These are phyloP conservation scores for Eurypyga helias DNA, from an alignment of 2,113 vertebrate genomes.

Conservation along the genomic window DNA sequence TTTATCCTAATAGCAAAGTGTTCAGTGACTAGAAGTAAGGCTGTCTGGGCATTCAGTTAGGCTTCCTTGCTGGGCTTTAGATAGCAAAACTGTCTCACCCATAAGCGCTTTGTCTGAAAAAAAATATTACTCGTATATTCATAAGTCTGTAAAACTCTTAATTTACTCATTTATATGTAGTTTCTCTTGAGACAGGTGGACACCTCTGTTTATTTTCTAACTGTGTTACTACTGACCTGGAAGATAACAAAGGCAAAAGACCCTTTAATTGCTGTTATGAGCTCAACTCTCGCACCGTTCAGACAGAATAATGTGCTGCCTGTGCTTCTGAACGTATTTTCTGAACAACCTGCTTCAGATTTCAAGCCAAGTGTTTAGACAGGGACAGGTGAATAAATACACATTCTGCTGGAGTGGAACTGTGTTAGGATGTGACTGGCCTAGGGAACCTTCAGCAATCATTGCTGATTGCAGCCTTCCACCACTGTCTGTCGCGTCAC, in stretches of 20 bases:
- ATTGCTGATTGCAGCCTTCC: background rate
- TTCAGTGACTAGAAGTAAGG: background rate
- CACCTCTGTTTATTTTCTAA: background rate
- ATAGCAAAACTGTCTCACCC: background rate
- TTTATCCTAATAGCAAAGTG: background rate
- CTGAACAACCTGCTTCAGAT: background rate
- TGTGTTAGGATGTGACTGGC: background rate
- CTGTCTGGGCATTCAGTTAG: background rate
- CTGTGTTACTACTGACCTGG: background rate
- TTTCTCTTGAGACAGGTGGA: background rate
- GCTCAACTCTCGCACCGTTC: background rate
- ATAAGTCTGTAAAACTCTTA: background rate
- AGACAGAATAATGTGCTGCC: background rate
- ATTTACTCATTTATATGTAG: background rate
- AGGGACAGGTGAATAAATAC: background rate
- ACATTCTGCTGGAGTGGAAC: background rate
- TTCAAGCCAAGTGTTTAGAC: background rate
- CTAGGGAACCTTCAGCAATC: background rate
- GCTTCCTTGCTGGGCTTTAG: background rate
- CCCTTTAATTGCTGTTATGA: background rate
- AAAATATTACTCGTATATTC: background rate
- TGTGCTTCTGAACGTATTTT: background rate
- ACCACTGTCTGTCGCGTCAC: background rate
- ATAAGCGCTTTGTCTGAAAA: background rate
- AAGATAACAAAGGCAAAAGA: background rate